These are phyloP conservation scores for Podarcis raffonei DNA, from an alignment of 2,113 vertebrate species.

Conservation along the genomic window DNA sequence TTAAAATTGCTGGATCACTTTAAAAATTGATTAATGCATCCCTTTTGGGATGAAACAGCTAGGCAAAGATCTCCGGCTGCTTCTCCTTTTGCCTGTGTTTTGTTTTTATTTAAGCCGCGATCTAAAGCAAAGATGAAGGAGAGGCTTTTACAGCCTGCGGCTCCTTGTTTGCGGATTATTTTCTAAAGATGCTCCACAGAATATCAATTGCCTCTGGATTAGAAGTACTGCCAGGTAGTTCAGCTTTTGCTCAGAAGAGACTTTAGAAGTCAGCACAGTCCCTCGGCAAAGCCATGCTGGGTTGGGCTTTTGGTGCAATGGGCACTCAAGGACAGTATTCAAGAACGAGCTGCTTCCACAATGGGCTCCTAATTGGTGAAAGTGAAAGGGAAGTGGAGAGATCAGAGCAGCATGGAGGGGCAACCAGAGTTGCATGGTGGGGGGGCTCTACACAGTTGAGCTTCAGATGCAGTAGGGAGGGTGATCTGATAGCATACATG, in stretches of 20 bases:
- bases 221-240: constrained; percentile 71
- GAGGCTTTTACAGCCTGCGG: constrained; percentile 74
- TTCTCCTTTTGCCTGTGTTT: constrained; percentile 42
- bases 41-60: constrained; percentile 70
- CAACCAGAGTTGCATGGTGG: neutral
- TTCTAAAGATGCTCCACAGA: constrained; percentile 73
- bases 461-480: neutral
- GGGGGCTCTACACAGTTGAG: neutral
- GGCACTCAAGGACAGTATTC: neutral
- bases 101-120: constrained; percentile 75
- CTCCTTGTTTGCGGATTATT: constrained; percentile 82
- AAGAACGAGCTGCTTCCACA: neutral
- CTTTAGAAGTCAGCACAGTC: constrained; percentile 8
- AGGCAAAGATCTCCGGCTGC: constrained; percentile 61
- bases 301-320: constrained; percentile 17
- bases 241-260: constrained; percentile 48
- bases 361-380: neutral
- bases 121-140: constrained; percentile 65
- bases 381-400: no score
- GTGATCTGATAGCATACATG: no score
- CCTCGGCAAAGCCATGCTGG: constrained; percentile 8
- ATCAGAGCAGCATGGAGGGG: neutral
- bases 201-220: constrained; percentile 76
- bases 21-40: constrained; percentile 73
- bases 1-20: constrained; percentile 61